A percentile compares a stretch with the other conserved stretches of the same genome.
Evolutionary conservation across 2,888 invertebrate species (phyloP).

Genomic region (Bombylius discolor): DNA sequence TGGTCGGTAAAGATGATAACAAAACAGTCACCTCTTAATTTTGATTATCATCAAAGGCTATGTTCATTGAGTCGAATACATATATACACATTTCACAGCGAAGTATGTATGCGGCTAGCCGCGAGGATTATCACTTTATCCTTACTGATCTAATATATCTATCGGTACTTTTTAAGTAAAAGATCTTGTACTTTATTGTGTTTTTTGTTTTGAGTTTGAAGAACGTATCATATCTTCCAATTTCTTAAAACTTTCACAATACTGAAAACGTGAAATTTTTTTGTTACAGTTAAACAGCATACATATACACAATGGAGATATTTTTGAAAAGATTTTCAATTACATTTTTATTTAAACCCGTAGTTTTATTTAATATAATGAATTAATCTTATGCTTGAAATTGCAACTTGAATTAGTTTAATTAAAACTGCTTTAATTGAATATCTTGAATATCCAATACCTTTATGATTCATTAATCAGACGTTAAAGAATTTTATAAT

Average conservation of each 20-base stretch:
- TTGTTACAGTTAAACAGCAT: too few relatives aligned
- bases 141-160: background rate
- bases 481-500: background rate
- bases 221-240: too few relatives aligned
- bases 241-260: too few relatives aligned
- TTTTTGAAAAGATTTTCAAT: too few relatives aligned
- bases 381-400: too few relatives aligned
- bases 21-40: slow-evolving; percentile 2
- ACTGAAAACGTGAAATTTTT: too few relatives aligned
- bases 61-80: background rate
- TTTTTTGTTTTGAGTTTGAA: too few relatives aligned
- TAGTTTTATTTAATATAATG: too few relatives aligned
- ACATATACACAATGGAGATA: too few relatives aligned
- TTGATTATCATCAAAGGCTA: background rate
- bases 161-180: background rate
- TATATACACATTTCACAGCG: background rate
- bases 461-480: background rate
- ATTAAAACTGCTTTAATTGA: too few relatives aligned
- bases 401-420: too few relatives aligned
- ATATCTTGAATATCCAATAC: background rate
- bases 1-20: slow-evolving; percentile 1
- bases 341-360: too few relatives aligned
- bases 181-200: background rate
- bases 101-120: background rate
- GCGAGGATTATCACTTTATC: slow-evolving; percentile 4